Conservation (phyloP, 2,888 invertebrate genomes). For the Lumbricus terrestris region DNA sequence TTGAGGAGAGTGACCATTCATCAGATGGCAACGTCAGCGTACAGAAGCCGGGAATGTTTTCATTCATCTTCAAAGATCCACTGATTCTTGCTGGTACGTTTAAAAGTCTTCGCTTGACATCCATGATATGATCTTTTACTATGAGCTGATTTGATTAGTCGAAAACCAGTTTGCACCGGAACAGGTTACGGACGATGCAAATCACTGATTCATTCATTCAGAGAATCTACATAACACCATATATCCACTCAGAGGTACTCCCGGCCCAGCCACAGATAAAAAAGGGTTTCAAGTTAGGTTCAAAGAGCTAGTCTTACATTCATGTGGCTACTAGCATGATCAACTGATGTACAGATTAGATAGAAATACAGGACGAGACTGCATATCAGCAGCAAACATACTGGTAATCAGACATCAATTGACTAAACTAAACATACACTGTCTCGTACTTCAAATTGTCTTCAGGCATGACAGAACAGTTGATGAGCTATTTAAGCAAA, state of each 20-base stretch:
- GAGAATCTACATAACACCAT: no score
- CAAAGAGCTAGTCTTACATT: no score
- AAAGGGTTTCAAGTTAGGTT: no score
- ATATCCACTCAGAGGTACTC: no score
- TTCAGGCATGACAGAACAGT: no score
- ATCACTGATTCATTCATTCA: background rate
- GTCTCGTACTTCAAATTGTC: background rate
- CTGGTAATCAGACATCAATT: background rate
- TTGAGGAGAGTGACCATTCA: background rate
- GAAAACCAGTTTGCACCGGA: background rate
- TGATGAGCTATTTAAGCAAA: no score
- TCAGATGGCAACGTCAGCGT: background rate
- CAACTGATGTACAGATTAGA: background rate
- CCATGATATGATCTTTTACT: background rate
- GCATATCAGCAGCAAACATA: background rate
- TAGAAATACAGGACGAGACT: background rate
- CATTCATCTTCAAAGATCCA: constrained; percentile 16
- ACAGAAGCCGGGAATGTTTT: background rate
- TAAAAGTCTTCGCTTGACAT: background rate
- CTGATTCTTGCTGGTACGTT: constrained; percentile 16
- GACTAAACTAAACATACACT: background rate
- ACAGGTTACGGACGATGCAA: background rate
- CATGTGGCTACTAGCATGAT: no score
- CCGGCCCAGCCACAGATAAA: no score
- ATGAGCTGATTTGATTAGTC: background rate